These are phyloP conservation scores for Camelus dromedarius DNA, from an alignment of 2,113 vertebrate genomes.

Conservation along the genomic window DNA sequence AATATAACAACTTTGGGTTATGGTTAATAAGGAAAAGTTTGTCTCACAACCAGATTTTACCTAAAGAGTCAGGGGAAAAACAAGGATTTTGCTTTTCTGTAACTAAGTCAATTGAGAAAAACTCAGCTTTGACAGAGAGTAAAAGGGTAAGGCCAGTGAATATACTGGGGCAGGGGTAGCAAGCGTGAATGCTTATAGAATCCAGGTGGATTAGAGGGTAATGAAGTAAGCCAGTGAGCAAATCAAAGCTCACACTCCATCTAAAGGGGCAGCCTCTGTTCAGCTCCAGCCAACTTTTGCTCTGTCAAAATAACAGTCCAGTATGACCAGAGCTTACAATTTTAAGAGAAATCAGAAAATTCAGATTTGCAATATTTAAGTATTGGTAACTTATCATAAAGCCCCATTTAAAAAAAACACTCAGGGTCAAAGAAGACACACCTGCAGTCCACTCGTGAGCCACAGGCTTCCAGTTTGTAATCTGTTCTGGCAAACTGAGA, in stretches of 20 bases:
- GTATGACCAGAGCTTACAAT: not conserved
- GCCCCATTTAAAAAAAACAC: not conserved
- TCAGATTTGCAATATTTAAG: slow-evolving; percentile 2
- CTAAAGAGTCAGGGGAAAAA: not conserved
- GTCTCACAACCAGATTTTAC: not conserved
- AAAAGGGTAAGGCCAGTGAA: slow-evolving; percentile 23
- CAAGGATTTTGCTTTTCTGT: not conserved
- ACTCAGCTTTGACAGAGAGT: not conserved
- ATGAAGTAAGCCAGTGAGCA: not conserved
- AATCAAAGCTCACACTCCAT: not conserved
- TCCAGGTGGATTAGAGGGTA: not conserved
- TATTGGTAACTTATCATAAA: slow-evolving; percentile 15
- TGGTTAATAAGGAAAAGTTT: not conserved
- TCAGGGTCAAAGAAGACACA: not conserved
- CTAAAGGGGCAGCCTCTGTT: not conserved
- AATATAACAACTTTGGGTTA: not conserved
- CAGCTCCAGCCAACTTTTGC: not conserved
- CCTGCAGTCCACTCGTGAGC: not conserved
- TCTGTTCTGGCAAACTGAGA: not conserved
- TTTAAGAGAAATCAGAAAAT: slow-evolving; percentile 6
- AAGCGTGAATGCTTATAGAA: slow-evolving; percentile 39
- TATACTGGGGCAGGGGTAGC: not conserved
- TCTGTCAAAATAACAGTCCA: not conserved
- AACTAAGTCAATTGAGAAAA: not conserved
- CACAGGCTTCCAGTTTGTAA: not conserved